Evolutionary conservation across 2,113 vertebrate genomes (phyloP).

Genomic region (Rhinolophus sinicus): DNA sequence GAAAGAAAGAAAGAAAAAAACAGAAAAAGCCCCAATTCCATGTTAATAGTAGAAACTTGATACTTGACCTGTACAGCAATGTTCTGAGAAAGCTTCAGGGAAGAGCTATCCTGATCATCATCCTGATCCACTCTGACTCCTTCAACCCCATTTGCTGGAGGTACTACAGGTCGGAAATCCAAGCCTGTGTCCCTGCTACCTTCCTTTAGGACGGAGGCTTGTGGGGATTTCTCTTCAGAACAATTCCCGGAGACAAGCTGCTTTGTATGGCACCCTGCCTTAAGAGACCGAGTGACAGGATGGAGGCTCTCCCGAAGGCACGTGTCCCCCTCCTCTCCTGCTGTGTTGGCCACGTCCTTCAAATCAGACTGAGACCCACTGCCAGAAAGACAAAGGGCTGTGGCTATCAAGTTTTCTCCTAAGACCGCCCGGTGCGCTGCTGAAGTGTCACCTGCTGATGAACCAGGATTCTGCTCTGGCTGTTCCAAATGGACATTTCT

Average conservation of each 20-base stretch:
- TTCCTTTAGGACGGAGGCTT: slow-evolving; percentile 69
- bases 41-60: slow-evolving; percentile 50
- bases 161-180: slow-evolving; percentile 68
- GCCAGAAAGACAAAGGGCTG: slow-evolving; percentile 63
- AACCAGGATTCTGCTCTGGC: slow-evolving; percentile 61
- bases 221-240: slow-evolving; percentile 72
- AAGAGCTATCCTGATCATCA: slow-evolving; percentile 78
- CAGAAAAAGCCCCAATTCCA: neutral
- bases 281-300: slow-evolving; percentile 49
- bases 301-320: slow-evolving; percentile 63
- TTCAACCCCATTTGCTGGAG: slow-evolving; percentile 74
- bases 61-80: slow-evolving; percentile 87
- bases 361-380: slow-evolving; percentile 75
- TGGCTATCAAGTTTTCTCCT: slow-evolving; percentile 68
- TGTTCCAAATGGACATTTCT: slow-evolving; percentile 74
- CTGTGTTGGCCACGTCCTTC: slow-evolving; percentile 71
- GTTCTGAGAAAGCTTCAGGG: slow-evolving; percentile 83
- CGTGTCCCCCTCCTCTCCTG: slow-evolving; percentile 70
- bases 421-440: slow-evolving; percentile 49
- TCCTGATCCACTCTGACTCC: slow-evolving; percentile 78
- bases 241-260: slow-evolving; percentile 67
- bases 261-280: slow-evolving; percentile 66
- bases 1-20: neutral
- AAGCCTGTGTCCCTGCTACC: slow-evolving; percentile 75
- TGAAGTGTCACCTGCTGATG: slow-evolving; percentile 58